phyloP scores from a whole-genome alignment of 2,113 vertebrate genomes.

The Oenanthe oenanthe region DNA sequence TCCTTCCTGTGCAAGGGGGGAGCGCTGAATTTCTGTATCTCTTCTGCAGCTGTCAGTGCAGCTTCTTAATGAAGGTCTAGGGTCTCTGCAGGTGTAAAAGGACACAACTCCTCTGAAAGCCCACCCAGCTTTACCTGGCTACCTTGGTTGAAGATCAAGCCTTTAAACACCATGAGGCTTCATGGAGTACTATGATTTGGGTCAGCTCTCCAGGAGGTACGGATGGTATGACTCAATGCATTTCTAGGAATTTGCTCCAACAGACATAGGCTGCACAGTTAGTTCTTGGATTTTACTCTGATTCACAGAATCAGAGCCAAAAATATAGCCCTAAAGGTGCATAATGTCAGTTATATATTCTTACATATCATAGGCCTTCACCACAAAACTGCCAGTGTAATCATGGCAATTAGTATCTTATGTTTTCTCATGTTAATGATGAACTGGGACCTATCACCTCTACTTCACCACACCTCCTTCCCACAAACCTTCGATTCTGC shows the following conservation, averaged over 20 bases:
- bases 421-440: neutral
- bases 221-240: rapidly evolving
- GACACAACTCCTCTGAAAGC: neutral
- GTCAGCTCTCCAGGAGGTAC: neutral
- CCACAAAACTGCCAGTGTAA: neutral
- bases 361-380: neutral
- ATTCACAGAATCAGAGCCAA: neutral
- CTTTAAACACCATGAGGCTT: neutral
- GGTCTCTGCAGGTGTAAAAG: neutral
- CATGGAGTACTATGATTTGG: neutral
- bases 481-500: neutral
- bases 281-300: neutral
- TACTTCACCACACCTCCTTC: neutral
- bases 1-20: neutral
- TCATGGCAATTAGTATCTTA: neutral
- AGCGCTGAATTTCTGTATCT: neutral
- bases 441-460: neutral
- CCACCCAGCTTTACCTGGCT: neutral
- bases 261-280: neutral
- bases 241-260: neutral
- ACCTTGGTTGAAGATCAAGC: neutral
- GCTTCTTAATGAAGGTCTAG: neutral
- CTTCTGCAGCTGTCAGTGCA: neutral
- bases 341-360: neutral
- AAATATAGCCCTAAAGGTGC: neutral